phyloP scores from a whole-genome alignment of 2,797 vertebrate species.

The Octomys mimax region DNA sequence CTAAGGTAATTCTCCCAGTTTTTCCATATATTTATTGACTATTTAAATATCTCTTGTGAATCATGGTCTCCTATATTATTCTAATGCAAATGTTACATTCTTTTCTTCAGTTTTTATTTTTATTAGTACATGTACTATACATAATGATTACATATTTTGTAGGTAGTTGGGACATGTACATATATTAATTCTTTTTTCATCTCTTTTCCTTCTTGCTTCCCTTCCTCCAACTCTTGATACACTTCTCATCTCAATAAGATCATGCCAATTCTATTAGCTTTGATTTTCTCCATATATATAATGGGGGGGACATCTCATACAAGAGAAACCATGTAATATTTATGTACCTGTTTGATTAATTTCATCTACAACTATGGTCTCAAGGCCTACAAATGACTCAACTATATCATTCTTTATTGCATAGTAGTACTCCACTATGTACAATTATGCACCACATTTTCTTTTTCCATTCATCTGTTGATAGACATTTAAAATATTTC shows the following conservation, averaged over 20 bases:
- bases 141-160: neutral
- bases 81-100: neutral
- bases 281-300: neutral
- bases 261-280: neutral
- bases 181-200: neutral
- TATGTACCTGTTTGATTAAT: neutral
- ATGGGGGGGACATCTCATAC: neutral
- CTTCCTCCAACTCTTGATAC: neutral
- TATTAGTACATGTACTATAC: neutral
- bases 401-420: neutral
- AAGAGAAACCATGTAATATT: neutral
- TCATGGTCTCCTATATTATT: neutral
- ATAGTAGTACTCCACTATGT: neutral
- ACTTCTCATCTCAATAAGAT: neutral
- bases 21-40: neutral
- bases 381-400: neutral
- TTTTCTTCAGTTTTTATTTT: neutral
- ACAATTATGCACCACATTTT: neutral
- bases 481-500: neutral
- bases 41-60: neutral
- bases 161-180: neutral
- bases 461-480: neutral
- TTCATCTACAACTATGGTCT: neutral
- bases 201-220: neutral
- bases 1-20: neutral